A percentile compares a stretch with the other conserved stretches of the same genome.
These are phyloP conservation scores for Prionace glauca DNA, from an alignment of 2,797 vertebrate genomes.

Conservation along the genomic window DNA sequence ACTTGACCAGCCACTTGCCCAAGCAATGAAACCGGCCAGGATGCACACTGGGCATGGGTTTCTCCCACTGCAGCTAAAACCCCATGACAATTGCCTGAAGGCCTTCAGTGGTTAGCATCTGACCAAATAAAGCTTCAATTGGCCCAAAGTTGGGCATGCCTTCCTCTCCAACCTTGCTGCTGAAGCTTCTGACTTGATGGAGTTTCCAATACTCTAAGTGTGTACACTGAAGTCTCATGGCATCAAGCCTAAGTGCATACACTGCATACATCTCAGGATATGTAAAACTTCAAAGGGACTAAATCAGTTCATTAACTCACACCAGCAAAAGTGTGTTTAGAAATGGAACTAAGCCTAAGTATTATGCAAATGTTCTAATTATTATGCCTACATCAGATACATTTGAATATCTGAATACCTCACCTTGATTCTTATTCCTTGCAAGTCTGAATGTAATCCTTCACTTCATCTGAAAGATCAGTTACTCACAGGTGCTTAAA, in stretches of 20 bases:
- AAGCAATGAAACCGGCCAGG: too few relatives aligned
- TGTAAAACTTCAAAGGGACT: not conserved
- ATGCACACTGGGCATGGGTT: too few relatives aligned
- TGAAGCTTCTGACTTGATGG: not conserved
- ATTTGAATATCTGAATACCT: not conserved
- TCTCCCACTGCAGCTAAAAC: too few relatives aligned
- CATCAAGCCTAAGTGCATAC: not conserved
- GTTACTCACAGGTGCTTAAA: constrained; percentile 32
- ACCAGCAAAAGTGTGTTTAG: not conserved
- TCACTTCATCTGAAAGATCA: not conserved
- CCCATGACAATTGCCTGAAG: too few relatives aligned
- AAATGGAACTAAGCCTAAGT: not conserved
- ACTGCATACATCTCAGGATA: not conserved
- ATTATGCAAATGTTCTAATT: constrained; percentile 31
- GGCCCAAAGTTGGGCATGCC: too few relatives aligned
- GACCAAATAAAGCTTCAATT: too few relatives aligned
- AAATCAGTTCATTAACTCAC: not conserved
- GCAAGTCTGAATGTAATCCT: not conserved
- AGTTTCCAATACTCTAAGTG: not conserved
- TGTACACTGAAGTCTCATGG: not conserved
- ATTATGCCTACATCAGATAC: not conserved
- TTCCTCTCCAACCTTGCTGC: too few relatives aligned
- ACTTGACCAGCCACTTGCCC: too few relatives aligned
- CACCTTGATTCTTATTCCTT: constrained; percentile 23
- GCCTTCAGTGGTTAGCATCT: too few relatives aligned